Evolutionary conservation across 37 sponge, comb jelly and placozoan genomes (phyloP), one percentile per base, ranked within the genome.

Genomic region (Beroe ovata): DNA sequence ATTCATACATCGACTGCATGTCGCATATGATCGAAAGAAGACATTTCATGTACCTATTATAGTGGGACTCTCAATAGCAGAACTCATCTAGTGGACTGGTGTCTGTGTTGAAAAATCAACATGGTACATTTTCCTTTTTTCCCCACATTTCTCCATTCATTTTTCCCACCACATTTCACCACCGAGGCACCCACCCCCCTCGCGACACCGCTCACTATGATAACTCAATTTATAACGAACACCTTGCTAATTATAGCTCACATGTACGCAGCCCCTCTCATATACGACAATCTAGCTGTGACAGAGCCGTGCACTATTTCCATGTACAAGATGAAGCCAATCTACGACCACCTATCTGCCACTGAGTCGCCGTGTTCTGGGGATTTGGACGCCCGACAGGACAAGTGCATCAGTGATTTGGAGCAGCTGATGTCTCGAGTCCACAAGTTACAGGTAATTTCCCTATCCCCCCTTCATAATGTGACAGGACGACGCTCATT

Each of bases 371-470:
- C 37, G 71, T 62, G 63, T 23, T 23, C n/a, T 4, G 3, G n/a
- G 63, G 71, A 71, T 30, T 6, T 71, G 34, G 71, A 71, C 38
- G 38, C 38, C 16, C 29, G 71, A 30, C 71, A 71, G 71, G 71
- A 71, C 71, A 71, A 71, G 71, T 71, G 71, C 35, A 20, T 71
- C 4, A 34, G 38, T 29, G 71, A 71, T 6, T 20, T 71, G 71
- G 71, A 71, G 38, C 71, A 28, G 2, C 37, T 71, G 11, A 35
- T 8, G 29, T 21, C 21, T 20, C 21, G 71, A 30, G 20, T 71
- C 37, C 4, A 33, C 71, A 71, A 71, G 37, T 35, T 71, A 29
- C 38, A 71, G 71, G 71, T 71, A 4, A 58, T 58, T 58, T 19
- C 59, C 18, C 18, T 58, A 19, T 58, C 11, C 59, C 18, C 59